Base-by-base conservation (phyloP, 2,888 invertebrate species). In the Cheilosia impressa region DNA sequence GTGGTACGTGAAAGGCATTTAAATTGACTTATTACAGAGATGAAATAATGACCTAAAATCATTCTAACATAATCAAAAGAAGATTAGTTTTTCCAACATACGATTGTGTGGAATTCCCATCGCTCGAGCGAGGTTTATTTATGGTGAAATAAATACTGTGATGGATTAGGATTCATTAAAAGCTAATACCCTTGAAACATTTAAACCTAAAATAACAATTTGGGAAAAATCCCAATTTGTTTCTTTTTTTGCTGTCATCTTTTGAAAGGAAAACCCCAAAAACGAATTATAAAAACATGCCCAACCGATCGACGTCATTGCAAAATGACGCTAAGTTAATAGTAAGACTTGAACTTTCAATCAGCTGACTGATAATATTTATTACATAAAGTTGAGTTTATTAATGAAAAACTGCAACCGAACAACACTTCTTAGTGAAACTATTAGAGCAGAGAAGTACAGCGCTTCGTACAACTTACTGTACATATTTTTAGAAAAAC, bases 101-200 rank as follows among this genome's bases (percentile, higher is more conserved):
- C 19, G 10, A 34, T 10, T 31, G 27, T 9, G 7, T 69, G 69
- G 69, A 57, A 69, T 69, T 69, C 57, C 69, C 69, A 69, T 45
- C 7, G 13, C 52, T 19, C 34, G 24, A 65, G 3, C 34, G n/a
- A 52, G 7, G 38, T 52, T 53, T 66, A 2, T 45, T 69, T 57
- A 57, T 68, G 34, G n/a, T 69, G 15, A 31, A 31, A 57, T 45
- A 69, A 19, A 47, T 31, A 19, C 10, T 22, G 1, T n/a, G 9
- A 47, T 27, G 17, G 34, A 57, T 41, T 45, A 19, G n/a, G 41
- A 53, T 17, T 66, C n/a, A 41, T 53, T 53, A 19, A 22, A n/a
- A 55, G 2, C 17, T 24, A 19, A 24, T 19, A 0, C 19, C 45
- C 45, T 45, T 68, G 34, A 57, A 19, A 57, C 27, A 45, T 68